Conservation (phyloP, 2,113 vertebrate genomes). For the Perca schrenkii region DNA sequence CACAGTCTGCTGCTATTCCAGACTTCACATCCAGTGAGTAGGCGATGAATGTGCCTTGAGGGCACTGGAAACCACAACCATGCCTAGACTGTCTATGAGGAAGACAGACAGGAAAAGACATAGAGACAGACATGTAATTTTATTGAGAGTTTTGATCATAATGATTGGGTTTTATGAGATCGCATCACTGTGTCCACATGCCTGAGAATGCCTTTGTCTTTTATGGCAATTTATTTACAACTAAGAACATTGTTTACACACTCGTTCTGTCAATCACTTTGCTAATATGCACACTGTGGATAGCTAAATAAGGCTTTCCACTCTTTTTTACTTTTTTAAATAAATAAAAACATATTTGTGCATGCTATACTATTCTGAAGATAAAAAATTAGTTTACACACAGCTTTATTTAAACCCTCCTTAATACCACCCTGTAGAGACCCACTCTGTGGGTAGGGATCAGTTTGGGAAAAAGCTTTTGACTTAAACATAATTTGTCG, state of each 20-base stretch:
- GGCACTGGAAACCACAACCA: conserved; percentile 44
- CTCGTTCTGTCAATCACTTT: not conserved
- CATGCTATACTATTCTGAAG: too few relatives aligned
- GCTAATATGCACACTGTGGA: not conserved
- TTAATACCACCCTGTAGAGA: too few relatives aligned
- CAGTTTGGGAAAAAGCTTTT: too few relatives aligned
- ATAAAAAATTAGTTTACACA: not conserved
- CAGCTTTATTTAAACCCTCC: not conserved
- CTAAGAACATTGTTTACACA: not conserved
- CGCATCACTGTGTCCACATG: not conserved
- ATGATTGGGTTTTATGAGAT: conserved; percentile 16
- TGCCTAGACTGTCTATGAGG: conserved; percentile 40
- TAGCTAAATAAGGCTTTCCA: not conserved
- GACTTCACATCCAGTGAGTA: conserved; percentile 38
- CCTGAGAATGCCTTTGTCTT: not conserved
- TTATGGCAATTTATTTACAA: not conserved
- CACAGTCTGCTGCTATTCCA: conserved; percentile 49
- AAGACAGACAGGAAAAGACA: conserved; percentile 19
- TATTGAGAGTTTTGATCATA: not conserved
- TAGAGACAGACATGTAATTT: not conserved
- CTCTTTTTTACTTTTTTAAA: not conserved
- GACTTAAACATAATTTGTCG: too few relatives aligned
- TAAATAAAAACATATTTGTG: not conserved
- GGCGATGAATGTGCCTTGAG: conserved; percentile 46
- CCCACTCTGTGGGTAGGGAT: too few relatives aligned